These are phyloP conservation scores for Archilochus colubris DNA, from an alignment of 2,113 vertebrate genomes.

Conservation along the genomic window DNA sequence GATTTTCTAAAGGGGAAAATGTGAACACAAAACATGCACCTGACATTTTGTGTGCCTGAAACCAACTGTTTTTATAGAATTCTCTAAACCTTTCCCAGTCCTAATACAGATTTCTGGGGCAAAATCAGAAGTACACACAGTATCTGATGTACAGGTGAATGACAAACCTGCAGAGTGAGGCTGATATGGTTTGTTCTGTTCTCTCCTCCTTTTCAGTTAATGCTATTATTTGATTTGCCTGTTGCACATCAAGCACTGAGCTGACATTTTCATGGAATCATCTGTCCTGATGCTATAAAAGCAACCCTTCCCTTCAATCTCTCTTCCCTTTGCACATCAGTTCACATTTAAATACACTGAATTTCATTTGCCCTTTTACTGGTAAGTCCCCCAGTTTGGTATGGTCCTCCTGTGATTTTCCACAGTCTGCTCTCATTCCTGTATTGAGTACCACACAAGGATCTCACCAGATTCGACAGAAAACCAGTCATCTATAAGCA, in stretches of 20 bases:
- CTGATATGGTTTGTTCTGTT: background rate
- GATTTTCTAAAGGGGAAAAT: background rate
- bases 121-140: background rate
- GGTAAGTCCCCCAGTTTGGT: background rate
- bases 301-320: background rate
- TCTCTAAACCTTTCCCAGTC: background rate
- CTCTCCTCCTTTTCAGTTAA: background rate
- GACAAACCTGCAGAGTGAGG: background rate
- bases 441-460: background rate
- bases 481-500: background rate
- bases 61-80: background rate
- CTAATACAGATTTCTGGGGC: background rate
- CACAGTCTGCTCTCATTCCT: background rate
- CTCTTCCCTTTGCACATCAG: background rate
- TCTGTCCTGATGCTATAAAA: background rate
- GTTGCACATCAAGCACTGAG: background rate
- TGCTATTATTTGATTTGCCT: background rate
- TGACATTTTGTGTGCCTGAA: background rate
- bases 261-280: background rate
- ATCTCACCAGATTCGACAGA: background rate
- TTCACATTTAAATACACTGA: background rate
- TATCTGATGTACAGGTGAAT: background rate
- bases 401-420: background rate
- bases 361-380: background rate
- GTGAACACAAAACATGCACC: background rate